Evolutionary conservation across 2,888 invertebrate species (phyloP).

Genomic region (Argyresthia albistria): DNA sequence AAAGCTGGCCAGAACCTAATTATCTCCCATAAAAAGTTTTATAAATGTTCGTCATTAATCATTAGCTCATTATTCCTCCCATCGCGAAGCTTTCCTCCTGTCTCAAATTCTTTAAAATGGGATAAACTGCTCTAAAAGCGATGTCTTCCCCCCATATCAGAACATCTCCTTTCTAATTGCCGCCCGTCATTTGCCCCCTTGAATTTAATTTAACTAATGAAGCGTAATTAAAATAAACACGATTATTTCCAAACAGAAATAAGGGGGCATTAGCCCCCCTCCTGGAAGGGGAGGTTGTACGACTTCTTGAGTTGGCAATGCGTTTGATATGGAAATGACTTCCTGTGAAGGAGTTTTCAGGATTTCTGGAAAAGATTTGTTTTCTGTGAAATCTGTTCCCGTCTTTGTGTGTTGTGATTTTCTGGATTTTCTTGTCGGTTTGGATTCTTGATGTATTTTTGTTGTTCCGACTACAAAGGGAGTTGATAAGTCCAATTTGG

Average conservation of each 20-base stretch:
- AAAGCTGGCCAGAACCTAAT: no score
- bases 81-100: no score
- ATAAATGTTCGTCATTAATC: no score
- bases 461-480: no score
- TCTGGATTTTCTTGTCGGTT: no score
- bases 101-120: background rate
- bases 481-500: no score
- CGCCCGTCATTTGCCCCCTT: conserved; percentile 61
- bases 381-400: background rate
- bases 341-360: background rate
- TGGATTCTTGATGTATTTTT: no score
- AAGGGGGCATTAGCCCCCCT: conserved; percentile 3
- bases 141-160: background rate
- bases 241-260: conserved; percentile 42
- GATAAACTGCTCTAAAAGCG: conserved; percentile 13
- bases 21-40: no score
- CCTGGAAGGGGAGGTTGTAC: background rate
- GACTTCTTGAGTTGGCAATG: background rate
- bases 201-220: conserved; percentile 71
- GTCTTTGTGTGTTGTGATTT: no score
- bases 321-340: conserved; percentile 1
- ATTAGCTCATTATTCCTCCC: no score
- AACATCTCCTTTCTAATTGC: conserved; percentile 37
- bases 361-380: background rate
- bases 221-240: conserved; percentile 69